Percentiles rank a stretch among this genome's conserved stretches.
Evolutionary conservation across 2,797 vertebrate species (phyloP).

Genomic region (Sebastes steindachneri): DNA sequence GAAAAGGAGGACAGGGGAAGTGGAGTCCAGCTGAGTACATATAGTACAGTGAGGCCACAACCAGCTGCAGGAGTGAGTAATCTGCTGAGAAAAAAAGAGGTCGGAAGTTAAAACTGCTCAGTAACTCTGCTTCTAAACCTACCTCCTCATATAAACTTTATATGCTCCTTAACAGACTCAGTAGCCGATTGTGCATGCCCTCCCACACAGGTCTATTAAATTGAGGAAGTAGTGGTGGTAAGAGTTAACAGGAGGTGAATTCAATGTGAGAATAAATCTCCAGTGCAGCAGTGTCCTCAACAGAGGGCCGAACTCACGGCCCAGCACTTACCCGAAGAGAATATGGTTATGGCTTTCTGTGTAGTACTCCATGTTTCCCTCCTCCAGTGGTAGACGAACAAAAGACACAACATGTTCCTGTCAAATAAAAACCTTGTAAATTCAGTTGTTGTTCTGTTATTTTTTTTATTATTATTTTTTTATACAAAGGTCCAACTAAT

Average conservation of each 20-base stretch:
- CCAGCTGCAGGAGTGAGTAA: conserved; percentile 50
- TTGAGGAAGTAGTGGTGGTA: neutral
- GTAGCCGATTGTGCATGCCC: neutral
- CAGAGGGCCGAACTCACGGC: conserved; percentile 19
- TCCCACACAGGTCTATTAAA: neutral
- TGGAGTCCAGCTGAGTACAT: conserved; percentile 66
- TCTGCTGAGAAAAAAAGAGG: conserved; percentile 23
- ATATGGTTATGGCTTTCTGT: conserved; percentile 65
- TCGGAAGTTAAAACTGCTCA: conserved; percentile 23
- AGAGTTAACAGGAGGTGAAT: conserved; percentile 4
- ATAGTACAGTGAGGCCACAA: conserved; percentile 15
- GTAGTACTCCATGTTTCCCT: conserved; percentile 31
- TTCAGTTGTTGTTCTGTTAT: neutral
- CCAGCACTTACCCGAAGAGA: conserved; percentile 29
- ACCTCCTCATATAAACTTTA: conserved; percentile 5
- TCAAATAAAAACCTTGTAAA: conserved; percentile 8
- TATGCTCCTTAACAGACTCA: neutral
- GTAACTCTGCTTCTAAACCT: neutral
- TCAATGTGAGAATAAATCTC: conserved; percentile 2
- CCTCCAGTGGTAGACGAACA: neutral
- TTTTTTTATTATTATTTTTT: neutral
- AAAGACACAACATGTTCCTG: conserved; percentile 25
- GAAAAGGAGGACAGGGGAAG: conserved; percentile 37
- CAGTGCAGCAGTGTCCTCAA: conserved; percentile 14
- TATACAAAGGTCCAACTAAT: neutral